phyloP scores from a whole-genome alignment of 1,140 invertebrate genomes.

The Galleria mellonella region DNA sequence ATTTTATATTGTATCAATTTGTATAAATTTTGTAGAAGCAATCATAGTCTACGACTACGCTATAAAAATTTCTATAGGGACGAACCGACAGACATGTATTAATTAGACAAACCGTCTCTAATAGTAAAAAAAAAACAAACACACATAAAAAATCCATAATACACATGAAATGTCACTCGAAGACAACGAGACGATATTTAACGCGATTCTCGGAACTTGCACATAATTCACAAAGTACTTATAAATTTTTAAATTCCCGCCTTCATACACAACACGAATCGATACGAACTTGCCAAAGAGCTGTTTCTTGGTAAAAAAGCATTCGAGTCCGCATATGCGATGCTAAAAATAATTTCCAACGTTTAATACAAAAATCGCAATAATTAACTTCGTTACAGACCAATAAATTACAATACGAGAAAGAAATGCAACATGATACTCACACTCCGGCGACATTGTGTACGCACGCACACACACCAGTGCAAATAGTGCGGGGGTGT shows the following conservation, averaged over 20 bases:
- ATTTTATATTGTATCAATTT: too few species aligned
- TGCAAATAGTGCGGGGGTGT: slow-evolving; percentile 16
- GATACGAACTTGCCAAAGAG: slow-evolving; percentile 11
- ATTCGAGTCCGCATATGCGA: slow-evolving; percentile 28
- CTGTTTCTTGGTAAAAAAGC: slow-evolving; percentile 53
- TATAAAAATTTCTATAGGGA: too few species aligned
- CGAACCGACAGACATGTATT: too few species aligned
- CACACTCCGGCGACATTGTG: slow-evolving; percentile 18
- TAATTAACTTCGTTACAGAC: slow-evolving; percentile 73
- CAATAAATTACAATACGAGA: slow-evolving; percentile 73
- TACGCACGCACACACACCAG: slow-evolving; percentile 19
- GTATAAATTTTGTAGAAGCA: too few species aligned
- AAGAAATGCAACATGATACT: slow-evolving; percentile 62
- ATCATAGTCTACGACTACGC: too few species aligned
- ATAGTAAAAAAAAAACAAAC: too few species aligned
- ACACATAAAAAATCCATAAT: too few species aligned
- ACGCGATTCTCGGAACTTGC: slow-evolving; percentile 1
- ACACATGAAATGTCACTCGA: too few species aligned
- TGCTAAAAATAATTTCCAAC: slow-evolving; percentile 70
- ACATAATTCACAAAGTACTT: not conserved
- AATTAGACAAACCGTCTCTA: too few species aligned
- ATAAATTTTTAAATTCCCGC: not conserved
- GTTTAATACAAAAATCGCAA: slow-evolving; percentile 73
- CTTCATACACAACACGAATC: slow-evolving; percentile 9
- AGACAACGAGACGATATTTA: too few species aligned